phyloP scores from a whole-genome alignment of 2,113 vertebrate genomes.

The Calyptomena viridis region DNA sequence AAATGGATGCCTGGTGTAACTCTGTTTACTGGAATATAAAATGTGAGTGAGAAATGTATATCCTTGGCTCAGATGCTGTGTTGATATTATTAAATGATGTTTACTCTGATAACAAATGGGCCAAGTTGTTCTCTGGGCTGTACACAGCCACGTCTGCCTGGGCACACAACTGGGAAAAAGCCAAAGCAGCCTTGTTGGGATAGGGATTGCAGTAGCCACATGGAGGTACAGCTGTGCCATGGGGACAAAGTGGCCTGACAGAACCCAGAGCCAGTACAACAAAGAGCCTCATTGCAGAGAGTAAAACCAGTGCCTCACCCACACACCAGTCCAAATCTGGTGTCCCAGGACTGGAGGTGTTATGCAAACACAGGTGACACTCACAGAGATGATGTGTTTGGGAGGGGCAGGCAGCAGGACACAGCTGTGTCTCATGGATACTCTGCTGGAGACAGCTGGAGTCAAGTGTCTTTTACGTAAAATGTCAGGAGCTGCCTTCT shows the following conservation, averaged over 20 bases:
- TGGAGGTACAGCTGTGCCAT: not conserved
- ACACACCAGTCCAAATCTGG: not conserved
- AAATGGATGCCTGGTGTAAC: not conserved
- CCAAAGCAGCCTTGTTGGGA: not conserved
- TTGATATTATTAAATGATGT: not conserved
- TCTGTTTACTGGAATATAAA: not conserved
- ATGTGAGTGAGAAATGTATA: not conserved
- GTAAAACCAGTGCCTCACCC: not conserved
- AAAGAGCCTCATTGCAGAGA: not conserved
- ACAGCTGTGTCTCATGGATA: accelerated
- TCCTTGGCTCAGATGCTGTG: not conserved
- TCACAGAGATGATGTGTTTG: not conserved
- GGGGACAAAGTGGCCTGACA: no score
- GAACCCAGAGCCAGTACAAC: not conserved
- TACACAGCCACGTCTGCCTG: not conserved
- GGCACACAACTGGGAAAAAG: not conserved
- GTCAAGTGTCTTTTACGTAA: not conserved
- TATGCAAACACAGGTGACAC: not conserved
- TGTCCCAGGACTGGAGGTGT: not conserved
- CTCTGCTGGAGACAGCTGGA: not conserved
- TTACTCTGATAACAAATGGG: not conserved
- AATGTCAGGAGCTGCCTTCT: not conserved
- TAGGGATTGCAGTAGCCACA: accelerated
- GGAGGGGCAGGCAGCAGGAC: accelerated
- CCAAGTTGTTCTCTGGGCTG: not conserved